Conservation (phyloP, 2,888 invertebrate genomes). For the Dysmachus trigonus region DNA sequence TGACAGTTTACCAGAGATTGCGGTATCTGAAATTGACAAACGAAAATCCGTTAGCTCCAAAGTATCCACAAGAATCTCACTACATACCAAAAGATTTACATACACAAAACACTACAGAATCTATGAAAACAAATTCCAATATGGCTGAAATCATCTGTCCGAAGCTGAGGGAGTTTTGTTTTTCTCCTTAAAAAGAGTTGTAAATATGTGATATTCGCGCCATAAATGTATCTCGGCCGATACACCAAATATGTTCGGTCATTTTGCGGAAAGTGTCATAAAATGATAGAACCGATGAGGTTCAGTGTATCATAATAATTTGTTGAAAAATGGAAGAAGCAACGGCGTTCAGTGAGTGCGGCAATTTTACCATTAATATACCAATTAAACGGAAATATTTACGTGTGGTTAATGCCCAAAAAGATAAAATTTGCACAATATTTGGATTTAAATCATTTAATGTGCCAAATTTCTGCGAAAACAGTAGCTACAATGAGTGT, state of each 20-base stretch:
- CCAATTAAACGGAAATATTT: conserved; percentile 41
- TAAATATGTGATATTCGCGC: conserved; percentile 27
- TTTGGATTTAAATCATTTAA: conserved; percentile 45
- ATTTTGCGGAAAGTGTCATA: conserved; percentile 20
- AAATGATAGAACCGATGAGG: background rate
- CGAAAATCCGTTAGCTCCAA: background rate
- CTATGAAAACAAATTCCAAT: conserved; percentile 32
- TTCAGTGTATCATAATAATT: background rate
- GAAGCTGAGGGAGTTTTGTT: conserved; percentile 23
- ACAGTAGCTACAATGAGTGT: conserved; percentile 20
- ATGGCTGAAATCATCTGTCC: conserved; percentile 38
- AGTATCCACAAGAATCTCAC: background rate
- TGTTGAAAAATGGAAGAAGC: conserved; percentile 32
- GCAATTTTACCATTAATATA: conserved; percentile 11
- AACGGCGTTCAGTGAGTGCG: conserved; percentile 1
- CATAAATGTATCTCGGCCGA: background rate
- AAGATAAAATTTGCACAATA: conserved; percentile 46
- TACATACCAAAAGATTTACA: background rate
- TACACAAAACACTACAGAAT: background rate
- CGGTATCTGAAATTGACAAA: background rate
- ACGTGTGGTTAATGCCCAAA: conserved; percentile 38
- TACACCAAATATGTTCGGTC: background rate
- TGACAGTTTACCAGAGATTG: background rate
- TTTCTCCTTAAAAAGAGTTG: background rate
- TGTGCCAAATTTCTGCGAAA: conserved; percentile 27